Percentiles rank a stretch among this genome's conserved stretches.
Evolutionary conservation across 2,797 vertebrate genomes (phyloP).

Genomic region (Sebastes diploproa): DNA sequence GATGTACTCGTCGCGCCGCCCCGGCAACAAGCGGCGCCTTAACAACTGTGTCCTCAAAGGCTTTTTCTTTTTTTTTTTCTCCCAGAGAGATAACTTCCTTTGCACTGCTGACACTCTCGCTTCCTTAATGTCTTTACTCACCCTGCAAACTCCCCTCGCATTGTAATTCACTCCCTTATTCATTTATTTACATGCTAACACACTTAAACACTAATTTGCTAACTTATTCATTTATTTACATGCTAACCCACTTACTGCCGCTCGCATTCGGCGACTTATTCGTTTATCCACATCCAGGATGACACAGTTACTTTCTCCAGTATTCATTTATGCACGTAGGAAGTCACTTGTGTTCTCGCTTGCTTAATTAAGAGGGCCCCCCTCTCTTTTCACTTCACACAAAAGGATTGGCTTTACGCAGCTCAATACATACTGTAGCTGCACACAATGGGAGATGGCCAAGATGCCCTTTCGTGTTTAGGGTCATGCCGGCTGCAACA

Average conservation of each 20-base stretch:
- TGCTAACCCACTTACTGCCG: conserved; percentile 83
- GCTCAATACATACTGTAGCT: conserved; percentile 56
- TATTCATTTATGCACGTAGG: conserved; percentile 78
- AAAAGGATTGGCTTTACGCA: conserved; percentile 56
- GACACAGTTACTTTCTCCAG: conserved; percentile 72
- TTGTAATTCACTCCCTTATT: conserved; percentile 69
- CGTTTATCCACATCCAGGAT: conserved; percentile 79
- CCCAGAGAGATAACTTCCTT: conserved; percentile 57
- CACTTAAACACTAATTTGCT: conserved; percentile 79
- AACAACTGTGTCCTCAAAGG: conserved; percentile 61
- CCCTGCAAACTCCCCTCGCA: conserved; percentile 35
- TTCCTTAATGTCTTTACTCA: conserved; percentile 62
- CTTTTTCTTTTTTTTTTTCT: background rate
- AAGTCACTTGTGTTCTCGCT: conserved; percentile 73
- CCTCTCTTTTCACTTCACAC: conserved; percentile 63
- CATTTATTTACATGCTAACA: conserved; percentile 83
- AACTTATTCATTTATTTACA: conserved; percentile 85
- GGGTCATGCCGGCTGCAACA: conserved; percentile 72
- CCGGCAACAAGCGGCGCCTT: conserved; percentile 37
- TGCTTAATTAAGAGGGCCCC: conserved; percentile 75
- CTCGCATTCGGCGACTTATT: conserved; percentile 74
- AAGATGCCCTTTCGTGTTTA: conserved; percentile 74
- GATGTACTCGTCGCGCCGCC: conserved; percentile 57
- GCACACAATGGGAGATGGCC: conserved; percentile 72
- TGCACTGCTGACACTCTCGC: conserved; percentile 51